phyloP scores from a whole-genome alignment of 64 coral and sea anemone genomes.

The Montipora cactus region DNA sequence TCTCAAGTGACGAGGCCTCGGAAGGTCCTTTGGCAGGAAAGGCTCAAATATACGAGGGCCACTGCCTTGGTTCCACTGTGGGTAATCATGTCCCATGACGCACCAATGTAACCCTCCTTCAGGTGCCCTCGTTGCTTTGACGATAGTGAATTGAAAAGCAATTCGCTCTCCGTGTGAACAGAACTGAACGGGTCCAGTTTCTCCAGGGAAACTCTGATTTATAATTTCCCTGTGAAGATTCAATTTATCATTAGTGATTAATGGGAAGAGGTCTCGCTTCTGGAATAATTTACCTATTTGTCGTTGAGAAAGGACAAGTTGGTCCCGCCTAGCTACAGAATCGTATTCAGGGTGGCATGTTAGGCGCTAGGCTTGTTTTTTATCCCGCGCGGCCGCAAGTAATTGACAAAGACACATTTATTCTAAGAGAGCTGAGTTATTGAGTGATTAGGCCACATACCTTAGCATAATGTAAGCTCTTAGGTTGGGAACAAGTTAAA shows the following conservation, averaged over 20 bases:
- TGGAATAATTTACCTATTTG: no score
- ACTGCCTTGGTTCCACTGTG: background rate
- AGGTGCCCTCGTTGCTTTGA: conserved; percentile 20
- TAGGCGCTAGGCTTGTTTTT: no score
- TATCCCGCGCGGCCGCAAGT: no score
- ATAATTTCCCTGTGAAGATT: conserved; percentile 71
- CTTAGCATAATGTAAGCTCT: no score
- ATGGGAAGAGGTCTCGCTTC: background rate
- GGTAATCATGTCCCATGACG: conserved; percentile 45
- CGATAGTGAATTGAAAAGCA: conserved; percentile 67
- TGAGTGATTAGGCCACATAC: no score
- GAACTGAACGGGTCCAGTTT: conserved; percentile 80
- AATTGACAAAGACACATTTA: no score
- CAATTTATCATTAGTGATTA: background rate
- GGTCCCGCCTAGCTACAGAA: no score
- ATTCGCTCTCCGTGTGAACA: conserved; percentile 41
- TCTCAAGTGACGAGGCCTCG: conserved; percentile 73
- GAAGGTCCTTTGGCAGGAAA: conserved; percentile 68
- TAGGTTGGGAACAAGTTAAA: no score
- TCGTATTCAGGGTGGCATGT: no score
- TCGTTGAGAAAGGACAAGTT: no score
- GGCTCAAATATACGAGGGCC: conserved; percentile 65
- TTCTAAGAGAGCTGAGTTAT: no score
- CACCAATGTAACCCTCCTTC: conserved; percentile 56
- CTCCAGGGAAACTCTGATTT: conserved; percentile 16